These are phyloP conservation scores for Eudemis profundana DNA, from an alignment of 2,888 invertebrate genomes.

Conservation along the genomic window DNA sequence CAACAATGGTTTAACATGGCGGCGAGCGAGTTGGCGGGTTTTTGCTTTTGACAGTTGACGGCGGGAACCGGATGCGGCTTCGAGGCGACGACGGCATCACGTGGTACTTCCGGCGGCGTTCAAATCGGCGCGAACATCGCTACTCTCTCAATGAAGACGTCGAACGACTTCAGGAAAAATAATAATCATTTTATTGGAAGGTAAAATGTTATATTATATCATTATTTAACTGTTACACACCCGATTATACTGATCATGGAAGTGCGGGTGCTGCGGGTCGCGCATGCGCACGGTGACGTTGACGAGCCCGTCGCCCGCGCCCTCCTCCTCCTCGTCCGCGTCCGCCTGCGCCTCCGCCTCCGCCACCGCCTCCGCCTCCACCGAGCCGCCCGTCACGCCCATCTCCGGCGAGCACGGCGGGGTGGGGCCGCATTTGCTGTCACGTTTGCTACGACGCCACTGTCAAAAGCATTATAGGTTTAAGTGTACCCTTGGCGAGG, in stretches of 20 bases:
- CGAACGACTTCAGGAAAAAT: too few species aligned
- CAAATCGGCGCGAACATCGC: too few species aligned
- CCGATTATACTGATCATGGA: slow-evolving; percentile 86
- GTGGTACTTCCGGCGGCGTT: too few species aligned
- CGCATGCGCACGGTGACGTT: slow-evolving; percentile 89
- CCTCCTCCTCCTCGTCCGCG: slow-evolving; percentile 49
- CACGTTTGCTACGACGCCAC: slow-evolving; percentile 55
- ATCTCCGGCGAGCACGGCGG: slow-evolving; percentile 88
- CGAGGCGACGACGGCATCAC: too few species aligned
- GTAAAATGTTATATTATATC: too few species aligned
- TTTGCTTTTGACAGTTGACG: too few species aligned
- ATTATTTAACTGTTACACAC: slow-evolving; percentile 51
- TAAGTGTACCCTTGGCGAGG: not conserved
- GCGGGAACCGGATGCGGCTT: too few species aligned
- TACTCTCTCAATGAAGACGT: too few species aligned
- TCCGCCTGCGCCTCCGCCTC: slow-evolving; percentile 39
- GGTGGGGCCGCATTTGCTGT: slow-evolving; percentile 76
- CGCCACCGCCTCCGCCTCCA: slow-evolving; percentile 30
- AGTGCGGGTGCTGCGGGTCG: slow-evolving; percentile 88
- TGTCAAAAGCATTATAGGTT: too few species aligned
- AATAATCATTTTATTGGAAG: too few species aligned
- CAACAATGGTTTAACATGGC: too few species aligned
- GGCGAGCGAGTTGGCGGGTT: too few species aligned
- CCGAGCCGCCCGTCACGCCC: slow-evolving; percentile 57
- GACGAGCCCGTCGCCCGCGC: slow-evolving; percentile 87